Conservation (phyloP, 2,113 vertebrate species). For the Notechis scutatus region DNA sequence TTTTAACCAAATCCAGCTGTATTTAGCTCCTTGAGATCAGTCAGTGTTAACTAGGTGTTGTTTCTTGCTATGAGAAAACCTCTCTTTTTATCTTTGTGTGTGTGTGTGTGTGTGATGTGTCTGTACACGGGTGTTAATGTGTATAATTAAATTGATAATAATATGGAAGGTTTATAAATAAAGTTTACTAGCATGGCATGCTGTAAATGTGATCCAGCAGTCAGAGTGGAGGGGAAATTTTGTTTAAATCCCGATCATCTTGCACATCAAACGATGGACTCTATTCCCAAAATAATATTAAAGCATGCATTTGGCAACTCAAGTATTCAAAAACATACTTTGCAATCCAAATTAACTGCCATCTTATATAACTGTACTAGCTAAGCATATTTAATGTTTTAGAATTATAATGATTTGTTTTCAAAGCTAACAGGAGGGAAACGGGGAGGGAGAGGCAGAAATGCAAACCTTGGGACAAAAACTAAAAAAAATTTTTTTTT, state of each 20-base stretch:
- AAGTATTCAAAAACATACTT: neutral
- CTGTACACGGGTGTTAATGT: neutral
- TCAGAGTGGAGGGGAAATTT: neutral
- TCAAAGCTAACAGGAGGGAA: neutral
- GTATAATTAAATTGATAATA: neutral
- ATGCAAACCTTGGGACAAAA: neutral
- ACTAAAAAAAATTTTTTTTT: neutral
- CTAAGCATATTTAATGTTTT: neutral
- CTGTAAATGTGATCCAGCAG: neutral
- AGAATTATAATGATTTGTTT: neutral
- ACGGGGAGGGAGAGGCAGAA: neutral
- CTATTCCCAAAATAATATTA: neutral
- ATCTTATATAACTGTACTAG: constrained; percentile 10
- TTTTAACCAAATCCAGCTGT: neutral
- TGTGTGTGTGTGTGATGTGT: neutral
- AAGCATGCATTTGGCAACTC: neutral
- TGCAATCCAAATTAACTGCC: constrained; percentile 16
- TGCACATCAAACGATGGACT: neutral
- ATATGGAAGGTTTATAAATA: neutral
- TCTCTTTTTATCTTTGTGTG: neutral
- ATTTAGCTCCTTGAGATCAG: neutral
- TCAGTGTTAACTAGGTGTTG: neutral
- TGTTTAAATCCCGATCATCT: neutral
- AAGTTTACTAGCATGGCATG: neutral
- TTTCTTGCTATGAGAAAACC: neutral